Evolutionary conservation across 1,140 invertebrate genomes (phyloP).

Genomic region (Platyura marginata): DNA sequence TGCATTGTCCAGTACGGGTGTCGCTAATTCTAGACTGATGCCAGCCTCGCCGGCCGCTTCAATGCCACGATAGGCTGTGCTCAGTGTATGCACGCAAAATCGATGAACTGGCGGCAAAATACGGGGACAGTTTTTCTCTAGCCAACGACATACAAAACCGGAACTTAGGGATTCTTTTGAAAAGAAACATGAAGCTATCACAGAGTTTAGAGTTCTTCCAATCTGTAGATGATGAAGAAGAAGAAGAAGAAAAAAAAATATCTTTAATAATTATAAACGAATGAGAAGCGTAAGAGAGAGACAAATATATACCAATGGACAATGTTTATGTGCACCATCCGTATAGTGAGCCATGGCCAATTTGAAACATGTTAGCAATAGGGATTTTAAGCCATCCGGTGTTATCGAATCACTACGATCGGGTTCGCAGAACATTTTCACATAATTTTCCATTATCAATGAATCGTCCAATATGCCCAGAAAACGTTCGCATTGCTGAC

Average conservation of each 20-base stretch:
- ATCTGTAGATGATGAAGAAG: conserved; percentile 23
- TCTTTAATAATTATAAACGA: background rate
- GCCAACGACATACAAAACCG: conserved; percentile 60
- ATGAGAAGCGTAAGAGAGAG: background rate
- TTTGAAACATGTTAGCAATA: conserved; percentile 52
- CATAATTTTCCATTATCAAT: conserved; percentile 42
- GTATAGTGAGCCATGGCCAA: conserved; percentile 56
- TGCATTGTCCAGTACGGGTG: conserved; percentile 49
- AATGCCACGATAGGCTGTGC: conserved; percentile 51
- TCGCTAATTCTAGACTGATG: conserved; percentile 46
- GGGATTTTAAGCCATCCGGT: conserved; percentile 31
- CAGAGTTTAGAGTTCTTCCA: conserved; percentile 44
- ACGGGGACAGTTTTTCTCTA: conserved; percentile 53
- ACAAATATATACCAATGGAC: background rate
- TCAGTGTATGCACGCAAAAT: conserved; percentile 52
- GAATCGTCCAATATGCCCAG: conserved; percentile 44
- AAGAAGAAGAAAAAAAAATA: background rate
- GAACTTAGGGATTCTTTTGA: conserved; percentile 50
- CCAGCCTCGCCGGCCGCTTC: conserved; percentile 29
- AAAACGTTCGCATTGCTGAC: conserved; percentile 50
- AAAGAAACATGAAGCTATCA: conserved; percentile 60
- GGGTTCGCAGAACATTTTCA: conserved; percentile 36
- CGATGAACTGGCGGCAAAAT: conserved; percentile 59
- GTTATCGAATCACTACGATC: conserved; percentile 21
- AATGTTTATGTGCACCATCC: conserved; percentile 21